A percentile compares a stretch with the other conserved stretches of the same genome.
phyloP scores from a whole-genome alignment of 2,888 invertebrate genomes.

The Scotopteryx bipunctaria region DNA sequence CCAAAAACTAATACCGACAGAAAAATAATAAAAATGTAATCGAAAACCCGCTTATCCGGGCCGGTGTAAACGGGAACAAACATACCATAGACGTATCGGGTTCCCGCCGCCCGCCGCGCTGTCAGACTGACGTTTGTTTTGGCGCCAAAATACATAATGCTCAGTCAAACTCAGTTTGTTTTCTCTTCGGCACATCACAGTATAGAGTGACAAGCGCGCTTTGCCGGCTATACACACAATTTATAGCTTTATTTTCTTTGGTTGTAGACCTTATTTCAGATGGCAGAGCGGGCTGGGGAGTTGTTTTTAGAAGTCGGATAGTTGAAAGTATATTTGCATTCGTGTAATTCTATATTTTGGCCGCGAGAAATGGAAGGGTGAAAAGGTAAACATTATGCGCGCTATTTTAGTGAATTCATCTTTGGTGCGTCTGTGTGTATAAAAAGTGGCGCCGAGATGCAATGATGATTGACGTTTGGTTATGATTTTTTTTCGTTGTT shows the following conservation, averaged over 20 bases:
- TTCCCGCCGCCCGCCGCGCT: slow-evolving; percentile 82
- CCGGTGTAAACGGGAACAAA: slow-evolving; percentile 76
- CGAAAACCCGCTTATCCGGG: slow-evolving; percentile 77
- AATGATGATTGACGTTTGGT: slow-evolving; percentile 69
- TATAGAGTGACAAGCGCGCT: slow-evolving; percentile 57
- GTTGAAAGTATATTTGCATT: slow-evolving; percentile 51
- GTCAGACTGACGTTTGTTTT: slow-evolving; percentile 83
- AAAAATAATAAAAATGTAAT: slow-evolving; percentile 65
- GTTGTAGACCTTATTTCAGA: slow-evolving; percentile 51
- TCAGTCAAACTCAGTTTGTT: slow-evolving; percentile 78
- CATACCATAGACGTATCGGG: slow-evolving; percentile 72
- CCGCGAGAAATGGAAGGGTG: slow-evolving; percentile 79
- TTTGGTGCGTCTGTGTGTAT: slow-evolving; percentile 69
- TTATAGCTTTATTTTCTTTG: slow-evolving; percentile 31
- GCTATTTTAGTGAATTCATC: slow-evolving; percentile 81
- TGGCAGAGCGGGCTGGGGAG: slow-evolving; percentile 12
- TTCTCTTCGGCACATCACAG: slow-evolving; percentile 79
- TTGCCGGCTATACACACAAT: slow-evolving; percentile 37
- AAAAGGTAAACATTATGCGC: slow-evolving; percentile 75
- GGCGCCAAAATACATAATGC: slow-evolving; percentile 83
- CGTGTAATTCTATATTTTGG: slow-evolving; percentile 81
- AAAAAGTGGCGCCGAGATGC: slow-evolving; percentile 74
- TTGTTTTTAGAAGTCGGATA: slow-evolving; percentile 30
- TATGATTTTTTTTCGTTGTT: slow-evolving; percentile 51
- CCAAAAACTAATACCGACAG: slow-evolving; percentile 29